Base-by-base conservation (phyloP, 2,888 invertebrate species). In the Rhodophaea formosa region DNA sequence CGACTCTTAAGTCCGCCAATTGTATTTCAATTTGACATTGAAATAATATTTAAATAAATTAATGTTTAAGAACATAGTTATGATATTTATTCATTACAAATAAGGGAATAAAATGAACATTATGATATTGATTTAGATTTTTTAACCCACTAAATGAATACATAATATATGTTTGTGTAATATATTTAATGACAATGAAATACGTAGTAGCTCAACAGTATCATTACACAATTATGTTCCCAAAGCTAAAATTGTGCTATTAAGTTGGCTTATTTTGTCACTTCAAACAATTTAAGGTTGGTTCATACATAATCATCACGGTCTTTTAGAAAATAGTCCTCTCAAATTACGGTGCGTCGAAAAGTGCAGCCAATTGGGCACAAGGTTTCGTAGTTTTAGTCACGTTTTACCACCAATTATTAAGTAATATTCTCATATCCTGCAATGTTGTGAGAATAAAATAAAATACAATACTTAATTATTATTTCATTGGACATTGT, bases 321-420 rank as follows among this genome's bases (percentile, higher is more conserved):
- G 35, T 52, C 7, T 52, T 52, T 52, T 52, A 39, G 51, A 35
- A 52, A 46, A 46, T 17, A 16, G 35, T 52, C 16, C 35, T 17
- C 35, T 17, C 32, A 35, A 16, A 52, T 35, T 52, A 47, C 30
- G 2, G 29, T 35, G 35, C 51, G 35, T 14, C 51, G 16, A 7
- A 35, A 46, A 16, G 51, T 35, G 16, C 16, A 35, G 51, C 12
- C 35, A 35, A 52, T 52, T 52, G 35, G 16, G 51, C 17, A 52
- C 51, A 52, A 52, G 51, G 51, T 52, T 52, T 52, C 16, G 35
- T 39, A 10, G 6, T 52, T 10, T 35, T 52, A 52, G 35, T 52
- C 51, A 52, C 51, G 32, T 52, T 17, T 23, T 52, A 8, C 12
- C 12, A 46, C n/a, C n/a, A 52, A 35, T 52, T 52, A 35, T 45